Evolutionary conservation across 1,140 invertebrate genomes (phyloP).

Genomic region (Caenorhabditis tropicalis): DNA sequence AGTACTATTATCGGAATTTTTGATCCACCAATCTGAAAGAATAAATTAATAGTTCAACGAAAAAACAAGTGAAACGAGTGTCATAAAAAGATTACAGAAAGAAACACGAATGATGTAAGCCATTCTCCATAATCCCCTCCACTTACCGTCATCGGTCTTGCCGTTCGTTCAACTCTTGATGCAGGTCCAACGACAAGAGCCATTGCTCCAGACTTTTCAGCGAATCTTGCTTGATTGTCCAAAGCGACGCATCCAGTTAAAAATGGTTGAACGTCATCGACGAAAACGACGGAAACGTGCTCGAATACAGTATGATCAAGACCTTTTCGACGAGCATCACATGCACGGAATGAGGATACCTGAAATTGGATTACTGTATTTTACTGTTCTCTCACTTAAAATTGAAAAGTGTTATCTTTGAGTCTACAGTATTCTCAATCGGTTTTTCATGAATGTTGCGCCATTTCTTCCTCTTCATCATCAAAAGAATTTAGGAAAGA

Average conservation of each 20-base stretch:
- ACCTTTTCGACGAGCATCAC: constrained; percentile 51
- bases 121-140: neutral
- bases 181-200: constrained; percentile 53
- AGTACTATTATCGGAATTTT: constrained; percentile 55
- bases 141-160: constrained; percentile 44
- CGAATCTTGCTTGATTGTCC: constrained; percentile 57
- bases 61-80: no score
- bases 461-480: neutral
- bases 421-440: neutral
- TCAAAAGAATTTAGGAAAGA: neutral
- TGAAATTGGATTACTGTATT: constrained; percentile 15
- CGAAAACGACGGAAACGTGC: constrained; percentile 53
- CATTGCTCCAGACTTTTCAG: constrained; percentile 57
- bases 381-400: neutral
- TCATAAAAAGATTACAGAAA: no score
- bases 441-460: neutral
- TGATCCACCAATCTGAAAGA: constrained; percentile 42
- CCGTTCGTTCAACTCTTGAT: constrained; percentile 28
- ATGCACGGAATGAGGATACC: constrained; percentile 51
- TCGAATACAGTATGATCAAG: constrained; percentile 50
- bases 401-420: neutral
- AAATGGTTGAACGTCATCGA: constrained; percentile 54
- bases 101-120: no score
- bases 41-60: no score
- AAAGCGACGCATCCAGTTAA: constrained; percentile 54